Percentiles rank a stretch among this genome's conserved stretches.
Conservation (phyloP, 2,113 vertebrate species). For the Macaca nemestrina region DNA sequence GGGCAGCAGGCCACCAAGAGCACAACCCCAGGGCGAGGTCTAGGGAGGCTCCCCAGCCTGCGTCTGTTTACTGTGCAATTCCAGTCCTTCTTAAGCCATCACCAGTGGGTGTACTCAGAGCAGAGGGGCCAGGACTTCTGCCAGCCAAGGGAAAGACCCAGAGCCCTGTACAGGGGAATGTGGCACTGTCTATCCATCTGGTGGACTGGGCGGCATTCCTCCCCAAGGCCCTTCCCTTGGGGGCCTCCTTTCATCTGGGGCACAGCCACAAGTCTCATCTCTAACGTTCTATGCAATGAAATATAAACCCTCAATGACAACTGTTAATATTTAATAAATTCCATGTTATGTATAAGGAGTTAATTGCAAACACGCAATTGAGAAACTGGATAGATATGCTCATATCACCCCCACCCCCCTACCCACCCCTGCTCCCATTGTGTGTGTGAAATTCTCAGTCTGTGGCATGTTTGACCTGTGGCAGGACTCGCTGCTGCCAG, state of each 20-base stretch:
- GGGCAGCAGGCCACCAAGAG: constrained; percentile 95
- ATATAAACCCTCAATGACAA: constrained; percentile 91
- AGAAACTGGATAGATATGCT: constrained; percentile 87
- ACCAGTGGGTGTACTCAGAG: constrained; percentile 77
- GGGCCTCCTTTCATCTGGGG: constrained; percentile 81
- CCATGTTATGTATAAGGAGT: constrained; percentile 89
- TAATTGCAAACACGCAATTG: constrained; percentile 85
- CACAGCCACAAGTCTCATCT: constrained; percentile 89
- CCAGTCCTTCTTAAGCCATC: constrained; percentile 89
- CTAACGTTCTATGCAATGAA: constrained; percentile 99
- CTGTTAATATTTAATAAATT: constrained; percentile 90
- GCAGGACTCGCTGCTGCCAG: constrained; percentile 95
- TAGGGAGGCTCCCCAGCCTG: constrained; percentile 87
- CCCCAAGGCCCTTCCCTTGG: constrained; percentile 53
- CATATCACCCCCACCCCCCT: constrained; percentile 83
- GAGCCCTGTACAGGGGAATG: background rate
- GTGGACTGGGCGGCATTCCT: background rate
- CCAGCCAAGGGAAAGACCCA: constrained; percentile 18
- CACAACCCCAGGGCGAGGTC: constrained; percentile 91
- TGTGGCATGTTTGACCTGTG: constrained; percentile 95
- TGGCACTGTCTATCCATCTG: background rate
- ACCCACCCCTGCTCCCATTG: constrained; percentile 37
- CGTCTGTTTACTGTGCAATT: constrained; percentile 88
- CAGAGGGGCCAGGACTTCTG: constrained; percentile 65
- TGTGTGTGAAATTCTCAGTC: constrained; percentile 92